A percentile compares a stretch with the other conserved stretches of the same genome.
phyloP scores from a whole-genome alignment of 2,888 invertebrate species.

The Papilio protenor region DNA sequence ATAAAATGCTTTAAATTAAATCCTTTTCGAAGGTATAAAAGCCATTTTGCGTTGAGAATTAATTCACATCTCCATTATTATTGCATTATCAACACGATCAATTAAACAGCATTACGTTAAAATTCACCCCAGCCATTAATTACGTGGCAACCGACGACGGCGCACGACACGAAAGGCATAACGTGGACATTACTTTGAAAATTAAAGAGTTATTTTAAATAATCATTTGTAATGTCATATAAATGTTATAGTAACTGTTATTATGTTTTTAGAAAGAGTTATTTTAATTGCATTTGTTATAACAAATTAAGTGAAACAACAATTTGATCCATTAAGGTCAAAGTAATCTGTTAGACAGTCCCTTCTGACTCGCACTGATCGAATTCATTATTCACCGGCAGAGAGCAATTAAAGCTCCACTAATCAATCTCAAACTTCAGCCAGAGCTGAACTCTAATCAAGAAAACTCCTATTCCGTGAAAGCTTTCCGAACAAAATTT shows the following conservation, averaged over 20 bases:
- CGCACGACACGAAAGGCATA: constrained; percentile 53
- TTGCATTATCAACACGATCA: constrained; percentile 75
- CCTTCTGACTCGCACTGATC: constrained; percentile 77
- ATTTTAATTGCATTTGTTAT: constrained; percentile 30
- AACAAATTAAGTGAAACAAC: constrained; percentile 51
- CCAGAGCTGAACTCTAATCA: constrained; percentile 83
- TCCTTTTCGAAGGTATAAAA: background rate
- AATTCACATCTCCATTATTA: constrained; percentile 66
- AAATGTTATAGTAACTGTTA: background rate
- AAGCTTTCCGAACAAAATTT: constrained; percentile 84
- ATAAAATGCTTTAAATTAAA: background rate
- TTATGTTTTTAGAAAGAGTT: background rate
- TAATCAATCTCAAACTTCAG: constrained; percentile 84
- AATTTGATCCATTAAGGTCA: constrained; percentile 66
- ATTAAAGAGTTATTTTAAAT: constrained; percentile 6
- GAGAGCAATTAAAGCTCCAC: constrained; percentile 83
- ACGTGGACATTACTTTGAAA: constrained; percentile 59
- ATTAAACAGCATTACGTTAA: constrained; percentile 78
- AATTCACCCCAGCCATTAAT: constrained; percentile 76
- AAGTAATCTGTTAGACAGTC: constrained; percentile 72
- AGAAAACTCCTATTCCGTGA: constrained; percentile 84
- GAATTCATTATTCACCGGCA: constrained; percentile 83
- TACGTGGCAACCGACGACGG: constrained; percentile 62
- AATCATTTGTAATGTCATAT: background rate
- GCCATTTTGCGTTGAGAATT: constrained; percentile 55